Conservation (phyloP, 2,113 vertebrate species). For the Cavia porcellus region DNA sequence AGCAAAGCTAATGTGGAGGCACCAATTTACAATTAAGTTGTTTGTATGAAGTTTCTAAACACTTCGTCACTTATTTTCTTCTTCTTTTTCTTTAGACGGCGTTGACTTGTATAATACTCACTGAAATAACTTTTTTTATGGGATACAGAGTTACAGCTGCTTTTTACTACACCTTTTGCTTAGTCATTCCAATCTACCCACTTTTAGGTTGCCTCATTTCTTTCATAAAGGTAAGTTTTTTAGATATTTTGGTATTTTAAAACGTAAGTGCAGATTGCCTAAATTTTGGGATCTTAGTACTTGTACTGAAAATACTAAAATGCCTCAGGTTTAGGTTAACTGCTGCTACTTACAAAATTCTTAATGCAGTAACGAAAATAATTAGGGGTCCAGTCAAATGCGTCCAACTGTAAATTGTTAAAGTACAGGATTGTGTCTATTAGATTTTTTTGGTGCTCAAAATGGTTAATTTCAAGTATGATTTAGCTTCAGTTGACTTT, state of each 20-base stretch:
- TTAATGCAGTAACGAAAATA: slow-evolving; percentile 15
- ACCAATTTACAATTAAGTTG: neutral
- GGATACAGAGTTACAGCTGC: slow-evolving; percentile 85
- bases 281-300: slow-evolving; percentile 22
- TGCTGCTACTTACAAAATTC: neutral
- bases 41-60: neutral
- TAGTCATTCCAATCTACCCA: slow-evolving; percentile 95
- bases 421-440: neutral
- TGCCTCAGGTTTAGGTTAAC: neutral
- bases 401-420: neutral
- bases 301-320: slow-evolving; percentile 22
- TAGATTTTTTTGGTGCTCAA: neutral
- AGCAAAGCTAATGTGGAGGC: neutral
- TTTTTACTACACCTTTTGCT: slow-evolving; percentile 93
- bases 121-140: slow-evolving; percentile 91
- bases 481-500: slow-evolving; percentile 21
- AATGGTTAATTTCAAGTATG: neutral
- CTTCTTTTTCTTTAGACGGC: slow-evolving; percentile 82
- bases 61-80: neutral
- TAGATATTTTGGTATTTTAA: slow-evolving; percentile 45
- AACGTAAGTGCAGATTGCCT: neutral
- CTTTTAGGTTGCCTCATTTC: slow-evolving; percentile 96
- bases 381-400: neutral
- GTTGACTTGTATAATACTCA: slow-evolving; percentile 86
- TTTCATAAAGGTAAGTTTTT: slow-evolving; percentile 93